These are phyloP conservation scores for Pentalonia nigronervosa DNA, from an alignment of 1,140 invertebrate genomes.

Conservation along the genomic window DNA sequence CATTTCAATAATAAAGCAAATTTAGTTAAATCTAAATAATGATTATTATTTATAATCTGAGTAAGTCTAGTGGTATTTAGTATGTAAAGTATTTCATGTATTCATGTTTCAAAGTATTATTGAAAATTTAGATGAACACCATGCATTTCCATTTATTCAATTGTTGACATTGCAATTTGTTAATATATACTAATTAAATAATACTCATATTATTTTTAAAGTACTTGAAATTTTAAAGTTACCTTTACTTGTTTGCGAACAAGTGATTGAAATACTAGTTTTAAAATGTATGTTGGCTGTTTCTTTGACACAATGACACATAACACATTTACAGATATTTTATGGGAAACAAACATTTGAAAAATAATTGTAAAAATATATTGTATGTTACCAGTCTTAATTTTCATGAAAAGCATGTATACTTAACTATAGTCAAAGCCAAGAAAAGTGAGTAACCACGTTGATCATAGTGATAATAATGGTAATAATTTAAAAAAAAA, in stretches of 20 bases:
- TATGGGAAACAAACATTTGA: not conserved
- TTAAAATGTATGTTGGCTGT: not conserved
- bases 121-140: not conserved
- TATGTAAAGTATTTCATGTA: too few relatives aligned
- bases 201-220: too few relatives aligned
- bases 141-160: not conserved
- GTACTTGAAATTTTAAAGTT: too few relatives aligned
- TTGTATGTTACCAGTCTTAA: not conserved
- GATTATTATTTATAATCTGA: too few relatives aligned
- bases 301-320: not conserved
- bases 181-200: not conserved
- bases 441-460: not conserved
- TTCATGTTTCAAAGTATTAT: not conserved
- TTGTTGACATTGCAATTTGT: not conserved
- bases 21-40: too few relatives aligned
- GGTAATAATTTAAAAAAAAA: not conserved
- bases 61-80: too few relatives aligned
- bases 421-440: not conserved
- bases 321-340: not conserved
- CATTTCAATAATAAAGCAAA: not conserved
- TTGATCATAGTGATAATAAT: not conserved
- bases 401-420: not conserved
- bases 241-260: too few relatives aligned
- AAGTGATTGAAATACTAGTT: too few relatives aligned
- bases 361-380: not conserved